A percentile compares a stretch with the other conserved stretches of the same genome.
Conservation (phyloP, 2,113 vertebrate species). For the crab-eating macaque (Macaca fascicularis) region T2T-MFA8v1.1 NC_088394.1:14415501-14416000, state of each 20-base stretch:
- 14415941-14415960: neutral
- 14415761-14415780: neutral
- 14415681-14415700: neutral
- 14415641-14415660: constrained; percentile 4
- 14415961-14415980: neutral
- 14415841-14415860: neutral
- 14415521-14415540: constrained; percentile 52
- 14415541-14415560: constrained; percentile 53
- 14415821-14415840: neutral
- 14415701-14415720: constrained; percentile 41
- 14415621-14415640: constrained; percentile 50
- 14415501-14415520: constrained; percentile 62
- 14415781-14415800: neutral
- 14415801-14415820: neutral
- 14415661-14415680: constrained; percentile 50
- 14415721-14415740: neutral
- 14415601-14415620: constrained; percentile 41
- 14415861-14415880: constrained; percentile 18
- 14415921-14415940: neutral
- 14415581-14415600: constrained; percentile 50
- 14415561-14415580: constrained; percentile 36
- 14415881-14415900: constrained; percentile 1
- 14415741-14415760: neutral
- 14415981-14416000: neutral
- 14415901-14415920: neutral